A percentile compares a stretch with the other conserved stretches of the same genome.
These are phyloP conservation scores for Trichonephila inaurata DNA, from an alignment of 1,140 invertebrate species.

Conservation along the genomic window DNA sequence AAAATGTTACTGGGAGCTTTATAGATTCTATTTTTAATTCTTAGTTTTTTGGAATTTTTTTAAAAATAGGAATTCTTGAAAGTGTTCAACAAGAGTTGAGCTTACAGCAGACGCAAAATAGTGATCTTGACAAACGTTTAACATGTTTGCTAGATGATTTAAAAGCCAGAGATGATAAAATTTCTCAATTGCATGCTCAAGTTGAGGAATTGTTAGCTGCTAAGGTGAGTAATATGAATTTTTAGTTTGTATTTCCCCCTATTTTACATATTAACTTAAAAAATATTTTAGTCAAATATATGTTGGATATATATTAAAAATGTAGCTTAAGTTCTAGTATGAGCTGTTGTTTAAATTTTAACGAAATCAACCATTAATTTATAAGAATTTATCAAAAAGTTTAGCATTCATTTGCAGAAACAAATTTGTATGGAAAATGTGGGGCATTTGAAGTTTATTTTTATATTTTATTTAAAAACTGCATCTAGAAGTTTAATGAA, in stretches of 20 bases:
- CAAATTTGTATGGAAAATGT: too few relatives aligned
- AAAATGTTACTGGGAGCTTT: too few relatives aligned
- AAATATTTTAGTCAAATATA: background rate
- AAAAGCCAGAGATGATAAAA: slow-evolving; percentile 81
- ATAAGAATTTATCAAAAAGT: too few relatives aligned
- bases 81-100: slow-evolving; percentile 81
- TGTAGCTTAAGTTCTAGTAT: too few relatives aligned
- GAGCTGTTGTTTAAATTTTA: too few relatives aligned
- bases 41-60: background rate
- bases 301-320: background rate
- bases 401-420: too few relatives aligned
- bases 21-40: background rate
- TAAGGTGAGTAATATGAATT: slow-evolving; percentile 54
- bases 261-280: background rate
- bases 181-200: slow-evolving; percentile 76
- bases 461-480: too few relatives aligned
- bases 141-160: slow-evolving; percentile 78
- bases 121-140: slow-evolving; percentile 80
- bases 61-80: slow-evolving; percentile 79
- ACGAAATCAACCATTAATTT: too few relatives aligned
- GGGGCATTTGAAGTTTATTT: too few relatives aligned
- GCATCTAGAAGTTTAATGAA: too few relatives aligned
- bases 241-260: background rate
- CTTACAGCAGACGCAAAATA: slow-evolving; percentile 79
- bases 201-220: slow-evolving; percentile 46